Evolutionary conservation across 64 coral and sea anemone genomes (phyloP), one percentile per base, ranked within the genome.

Genomic region (Pachyseris speciosa): DNA sequence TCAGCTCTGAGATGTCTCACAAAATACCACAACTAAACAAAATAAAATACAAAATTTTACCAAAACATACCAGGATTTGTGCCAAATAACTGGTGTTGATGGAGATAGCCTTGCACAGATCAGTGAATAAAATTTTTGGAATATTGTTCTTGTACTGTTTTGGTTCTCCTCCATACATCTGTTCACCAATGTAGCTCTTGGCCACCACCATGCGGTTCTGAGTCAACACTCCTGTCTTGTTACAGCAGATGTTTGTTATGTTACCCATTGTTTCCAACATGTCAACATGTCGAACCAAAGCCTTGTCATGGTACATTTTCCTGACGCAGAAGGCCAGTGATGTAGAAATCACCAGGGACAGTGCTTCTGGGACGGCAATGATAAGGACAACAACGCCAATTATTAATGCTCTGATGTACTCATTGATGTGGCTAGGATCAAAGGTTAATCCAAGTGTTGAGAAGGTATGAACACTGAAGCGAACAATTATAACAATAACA

Each of bases 201-300:
- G 85, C 57, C 4, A 97, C 95, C 39, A 86, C 91, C 66, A 89
- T 92, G 13, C 95, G 90, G 48, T 97, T 91, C 72, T 97, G 83
- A 1, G 95, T 97, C 9, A 97, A 45, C 37, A 97, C 95, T 7
- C 95, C 95, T 28, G 95, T 97, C 69, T 97, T 97, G 91, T 97
- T 97, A 60, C 95, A 97, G 53, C 91, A 97, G 29, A 97, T 84
- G 25, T 92, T 92, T 20, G 90, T 93, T 11, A 97, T 86, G 40
- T 97, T 97, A 9, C 95, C 95, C 95, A 97, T 97, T 26, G 91
- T 85, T 48, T 97, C 95, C 16, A 97, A 75, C 50, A 97, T 89
- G 30, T 97, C 79, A 29, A 94, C 84, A 39, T 97, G 90, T 43
- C 87, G 75, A 8, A 97, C 95, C 68, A 97, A 78, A 63, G 91